Conservation (phyloP, 2,797 vertebrate species). For the Australoheros facetus region DNA sequence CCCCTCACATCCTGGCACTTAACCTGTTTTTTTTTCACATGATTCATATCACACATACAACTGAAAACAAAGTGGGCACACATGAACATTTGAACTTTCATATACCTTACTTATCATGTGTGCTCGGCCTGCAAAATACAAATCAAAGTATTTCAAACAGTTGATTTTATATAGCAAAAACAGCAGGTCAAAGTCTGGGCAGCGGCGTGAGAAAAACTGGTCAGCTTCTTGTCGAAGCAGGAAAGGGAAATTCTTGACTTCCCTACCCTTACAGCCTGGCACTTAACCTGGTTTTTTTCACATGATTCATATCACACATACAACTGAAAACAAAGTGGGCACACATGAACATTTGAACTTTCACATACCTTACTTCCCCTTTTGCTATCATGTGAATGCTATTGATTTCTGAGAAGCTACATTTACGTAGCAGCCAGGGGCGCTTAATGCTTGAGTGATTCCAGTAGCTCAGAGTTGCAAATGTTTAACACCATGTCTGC, state of each 20-base stretch:
- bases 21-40: background rate
- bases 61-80: constrained; percentile 45
- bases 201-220: background rate
- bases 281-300: background rate
- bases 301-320: constrained; percentile 43
- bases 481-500: background rate
- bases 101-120: background rate
- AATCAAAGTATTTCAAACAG: background rate
- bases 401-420: constrained; percentile 37
- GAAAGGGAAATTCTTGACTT: constrained; percentile 22
- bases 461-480: background rate
- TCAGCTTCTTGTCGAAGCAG: background rate
- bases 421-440: background rate
- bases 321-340: constrained; percentile 46
- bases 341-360: constrained; percentile 78
- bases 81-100: constrained; percentile 80
- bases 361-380: constrained; percentile 26
- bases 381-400: background rate
- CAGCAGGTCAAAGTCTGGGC: background rate
- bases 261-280: constrained; percentile 1
- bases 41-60: constrained; percentile 46
- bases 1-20: constrained; percentile 11
- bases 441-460: background rate
- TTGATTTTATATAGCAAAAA: background rate
- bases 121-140: background rate